These are phyloP conservation scores for Tenualosa thibaudeaui DNA, from an alignment of 2,797 vertebrate genomes.

Conservation along the genomic window DNA sequence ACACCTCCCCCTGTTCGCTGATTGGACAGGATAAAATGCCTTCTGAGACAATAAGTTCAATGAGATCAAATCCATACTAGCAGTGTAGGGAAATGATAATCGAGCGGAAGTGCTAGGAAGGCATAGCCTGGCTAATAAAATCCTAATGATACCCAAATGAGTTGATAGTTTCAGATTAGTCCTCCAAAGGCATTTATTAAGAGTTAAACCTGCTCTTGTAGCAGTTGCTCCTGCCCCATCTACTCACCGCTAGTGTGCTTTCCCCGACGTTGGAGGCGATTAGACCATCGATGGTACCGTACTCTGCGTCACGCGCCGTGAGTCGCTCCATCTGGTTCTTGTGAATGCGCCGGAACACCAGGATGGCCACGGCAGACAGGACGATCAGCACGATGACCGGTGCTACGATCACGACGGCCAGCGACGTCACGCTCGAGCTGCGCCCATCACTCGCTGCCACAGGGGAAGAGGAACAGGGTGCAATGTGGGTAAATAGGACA, in stretches of 20 bases:
- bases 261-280: constrained; percentile 98
- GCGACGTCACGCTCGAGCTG: constrained; percentile 83
- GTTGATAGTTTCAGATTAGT: not conserved
- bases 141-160: not conserved
- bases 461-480: constrained; percentile 27
- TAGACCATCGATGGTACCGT: constrained; percentile 94
- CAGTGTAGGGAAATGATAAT: too few species aligned
- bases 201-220: constrained; percentile 39
- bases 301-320: constrained; percentile 90
- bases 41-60: too few species aligned
- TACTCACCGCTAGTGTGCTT: constrained; percentile 94
- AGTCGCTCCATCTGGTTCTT: constrained; percentile 90
- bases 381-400: constrained; percentile 84
- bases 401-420: constrained; percentile 82
- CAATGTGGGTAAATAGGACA: not conserved
- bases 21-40: too few species aligned
- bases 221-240: not conserved
- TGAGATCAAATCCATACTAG: too few species aligned
- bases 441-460: constrained; percentile 72
- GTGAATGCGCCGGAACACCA: constrained; percentile 87
- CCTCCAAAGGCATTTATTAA: not conserved
- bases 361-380: constrained; percentile 81
- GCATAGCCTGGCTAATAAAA: not conserved
- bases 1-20: too few species aligned
- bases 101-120: too few species aligned